Evolutionary conservation across 1,140 invertebrate species (phyloP), one percentile per base, ranked within the genome.

Genomic region (Anoplophora glabripennis): DNA sequence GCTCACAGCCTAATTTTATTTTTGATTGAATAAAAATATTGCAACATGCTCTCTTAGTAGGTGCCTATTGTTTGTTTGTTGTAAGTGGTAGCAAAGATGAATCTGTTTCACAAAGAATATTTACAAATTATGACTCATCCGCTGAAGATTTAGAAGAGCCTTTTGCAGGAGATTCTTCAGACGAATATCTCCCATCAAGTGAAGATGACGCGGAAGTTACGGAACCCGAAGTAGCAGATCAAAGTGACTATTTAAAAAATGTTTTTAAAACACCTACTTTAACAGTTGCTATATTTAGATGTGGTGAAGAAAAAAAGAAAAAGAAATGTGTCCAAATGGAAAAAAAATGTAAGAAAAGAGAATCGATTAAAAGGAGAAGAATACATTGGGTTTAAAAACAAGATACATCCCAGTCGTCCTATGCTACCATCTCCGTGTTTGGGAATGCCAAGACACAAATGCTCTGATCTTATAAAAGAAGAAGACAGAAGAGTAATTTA

Each of bases 41-140:
- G 8, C 49, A 52, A 12, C 15, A 38, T 15, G 36, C 11, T 7
- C 38, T 14, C n/a, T 52, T 10, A 18, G 28, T 48, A 54, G 12
- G 51, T 49, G 55, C 48, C 34, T 56, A 47, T 47, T 15, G 51
- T 42, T 61, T 56, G 12, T 35, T 61, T 48, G 17, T 28, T 48
- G 46, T 48, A 48, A 28, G 46, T 12, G 14, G 46, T 48, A 48
- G 46, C 46, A 10, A 28, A 10, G 14, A 48, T 28, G 17, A 48
- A 18, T 17, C 36, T 37, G 12, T 14, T 45, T 45, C 42, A 45
- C 12, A 45, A 45, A 45, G 42, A 37, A 8, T 37, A 37, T 37
- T 7, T n/a, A 8, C 36, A 37, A n/a, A 37, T 37, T 37, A 48
- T 48, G 34, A 21, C 34, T 48, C 46, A 28, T 11, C 4, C 46